Conservation (phyloP, 2,797 vertebrate genomes). For the Philypnodon macrostomus region DNA sequence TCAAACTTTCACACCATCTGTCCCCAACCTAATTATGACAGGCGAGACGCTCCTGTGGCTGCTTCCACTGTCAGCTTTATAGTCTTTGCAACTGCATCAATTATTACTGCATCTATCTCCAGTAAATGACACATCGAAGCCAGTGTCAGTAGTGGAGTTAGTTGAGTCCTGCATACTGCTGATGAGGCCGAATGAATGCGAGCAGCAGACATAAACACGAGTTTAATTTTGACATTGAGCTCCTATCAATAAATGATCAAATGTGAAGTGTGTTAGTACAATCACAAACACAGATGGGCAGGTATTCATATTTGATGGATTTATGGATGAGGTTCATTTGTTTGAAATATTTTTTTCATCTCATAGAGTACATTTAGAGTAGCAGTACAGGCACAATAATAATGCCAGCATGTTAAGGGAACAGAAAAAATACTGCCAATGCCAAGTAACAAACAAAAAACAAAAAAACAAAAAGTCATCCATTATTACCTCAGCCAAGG, state of each 20-base stretch:
- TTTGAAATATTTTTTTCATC: slow-evolving; percentile 4
- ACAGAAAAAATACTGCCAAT: too few relatives aligned
- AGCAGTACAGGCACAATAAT: background rate
- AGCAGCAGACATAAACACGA: slow-evolving; percentile 1
- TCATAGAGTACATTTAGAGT: background rate
- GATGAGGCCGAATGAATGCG: slow-evolving; percentile 13
- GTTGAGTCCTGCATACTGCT: slow-evolving; percentile 25
- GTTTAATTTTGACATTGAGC: slow-evolving; percentile 19
- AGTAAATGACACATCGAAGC: slow-evolving; percentile 40
- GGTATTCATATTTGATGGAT: slow-evolving; percentile 17
- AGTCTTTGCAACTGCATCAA: slow-evolving; percentile 53
- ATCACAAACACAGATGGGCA: slow-evolving; percentile 8
- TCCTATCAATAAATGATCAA: slow-evolving; percentile 42
- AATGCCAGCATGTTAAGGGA: too few relatives aligned
- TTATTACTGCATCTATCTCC: slow-evolving; percentile 50
- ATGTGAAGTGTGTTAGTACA: slow-evolving; percentile 18
- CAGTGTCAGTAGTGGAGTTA: slow-evolving; percentile 26
- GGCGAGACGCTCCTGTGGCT: slow-evolving; percentile 30
- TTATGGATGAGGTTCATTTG: slow-evolving; percentile 9
- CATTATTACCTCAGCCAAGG: too few relatives aligned
- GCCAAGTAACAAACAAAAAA: too few relatives aligned
- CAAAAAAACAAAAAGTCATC: too few relatives aligned
- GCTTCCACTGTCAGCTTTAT: slow-evolving; percentile 45
- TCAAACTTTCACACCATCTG: slow-evolving; percentile 57
- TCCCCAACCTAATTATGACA: slow-evolving; percentile 60